These are phyloP conservation scores for Agrypnia vestita DNA, from an alignment of 1,140 invertebrate species.

Conservation along the genomic window DNA sequence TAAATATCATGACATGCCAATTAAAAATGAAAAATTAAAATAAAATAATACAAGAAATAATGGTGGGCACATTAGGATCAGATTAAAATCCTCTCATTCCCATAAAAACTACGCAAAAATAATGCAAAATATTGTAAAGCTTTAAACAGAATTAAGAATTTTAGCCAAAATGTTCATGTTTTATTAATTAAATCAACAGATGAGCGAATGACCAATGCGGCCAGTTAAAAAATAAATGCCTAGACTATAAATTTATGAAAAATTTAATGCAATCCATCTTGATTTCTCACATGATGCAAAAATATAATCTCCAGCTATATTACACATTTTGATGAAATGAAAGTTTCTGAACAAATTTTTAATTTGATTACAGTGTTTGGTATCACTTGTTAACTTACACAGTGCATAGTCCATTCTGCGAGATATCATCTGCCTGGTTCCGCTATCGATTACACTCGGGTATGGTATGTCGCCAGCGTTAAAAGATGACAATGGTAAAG, in stretches of 20 bases:
- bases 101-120: conserved; percentile 59
- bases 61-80: conserved; percentile 13
- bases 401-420: conserved; percentile 81
- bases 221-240: conserved; percentile 57
- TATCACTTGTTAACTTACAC: conserved; percentile 73
- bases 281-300: conserved; percentile 60
- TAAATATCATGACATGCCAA: conserved; percentile 35
- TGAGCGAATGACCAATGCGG: conserved; percentile 53
- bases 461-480: conserved; percentile 72
- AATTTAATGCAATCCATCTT: conserved; percentile 57
- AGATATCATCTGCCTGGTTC: conserved; percentile 60
- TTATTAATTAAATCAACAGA: conserved; percentile 52
- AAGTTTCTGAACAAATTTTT: conserved; percentile 38
- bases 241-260: conserved; percentile 57
- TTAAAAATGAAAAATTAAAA: conserved; percentile 24
- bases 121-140: conserved; percentile 59
- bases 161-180: conserved; percentile 51
- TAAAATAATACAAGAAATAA: conserved; percentile 12
- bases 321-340: conserved; percentile 43
- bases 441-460: conserved; percentile 71
- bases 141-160: conserved; percentile 52
- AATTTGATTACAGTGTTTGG: not conserved
- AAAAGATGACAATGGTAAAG: conserved; percentile 73
- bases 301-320: conserved; percentile 57
- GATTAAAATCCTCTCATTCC: conserved; percentile 47